Evolutionary conservation across 1,140 invertebrate species (phyloP), one percentile per base, ranked within the genome.

Genomic region (Onthophagus taurus): DNA sequence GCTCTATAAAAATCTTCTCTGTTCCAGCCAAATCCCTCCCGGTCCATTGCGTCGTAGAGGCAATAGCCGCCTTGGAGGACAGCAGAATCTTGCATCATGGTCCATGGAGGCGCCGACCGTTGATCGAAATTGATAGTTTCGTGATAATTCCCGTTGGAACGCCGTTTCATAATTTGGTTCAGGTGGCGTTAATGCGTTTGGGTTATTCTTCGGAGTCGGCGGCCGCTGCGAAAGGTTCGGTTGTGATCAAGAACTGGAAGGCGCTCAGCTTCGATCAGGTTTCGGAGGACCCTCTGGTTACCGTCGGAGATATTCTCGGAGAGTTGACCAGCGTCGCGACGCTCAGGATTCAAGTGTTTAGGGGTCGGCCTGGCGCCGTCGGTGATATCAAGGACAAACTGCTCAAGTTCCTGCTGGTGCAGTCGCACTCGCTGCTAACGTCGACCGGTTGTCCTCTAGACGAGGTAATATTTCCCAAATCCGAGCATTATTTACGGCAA

Each of bases 161-260:
- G 35, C 81, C 84, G 23, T 90, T 94, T 66, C 78, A 83, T 45
- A 89, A 88, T 54, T 68, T 90, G 23, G 83, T 90, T 0, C 74
- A 78, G 12, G 80, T 82, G 1, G 86, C 85, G 3, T 73, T 90
- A 44, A 70, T 81, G 55, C 73, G 84, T 52, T 70, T 90, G 0
- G 86, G 87, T 8, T 90, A 90, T 61, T 77, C 81, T 2, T 71
- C 80, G 31, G 78, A 86, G 46, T 77, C 80, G 52, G 77, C 78
- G 43, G 72, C 79, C 23, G 78, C 79, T 26, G 85, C 86, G 33
- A 86, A 83, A 81, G 87, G 86, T 50, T 83, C 85, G 26, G 80
- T 96, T 30, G 81, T 91, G 11, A 83, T 96, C 52, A 88, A 89
- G 59, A 93, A 95, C 57, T 95, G 92, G 92, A 90, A 89, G 63